Conservation (phyloP, 2,888 invertebrate species). For the Cynaeus angustus region DNA sequence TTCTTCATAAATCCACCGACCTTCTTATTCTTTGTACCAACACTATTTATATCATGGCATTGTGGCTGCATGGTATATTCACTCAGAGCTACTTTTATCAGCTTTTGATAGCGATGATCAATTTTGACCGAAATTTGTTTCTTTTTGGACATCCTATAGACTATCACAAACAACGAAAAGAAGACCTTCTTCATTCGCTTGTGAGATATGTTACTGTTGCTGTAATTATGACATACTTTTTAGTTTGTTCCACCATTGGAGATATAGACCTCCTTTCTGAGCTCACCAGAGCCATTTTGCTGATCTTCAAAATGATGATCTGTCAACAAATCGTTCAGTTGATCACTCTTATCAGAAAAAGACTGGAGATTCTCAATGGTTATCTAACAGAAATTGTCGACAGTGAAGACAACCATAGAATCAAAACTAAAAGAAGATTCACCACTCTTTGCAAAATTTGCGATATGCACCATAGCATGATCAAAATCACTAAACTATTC, state of each 20-base stretch:
- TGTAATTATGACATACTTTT: neutral
- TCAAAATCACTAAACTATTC: slow-evolving; percentile 5
- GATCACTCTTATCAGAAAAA: neutral
- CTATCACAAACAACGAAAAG: neutral
- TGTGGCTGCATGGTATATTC: slow-evolving; percentile 4
- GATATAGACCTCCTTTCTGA: neutral
- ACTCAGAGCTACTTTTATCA: neutral
- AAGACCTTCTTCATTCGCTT: neutral
- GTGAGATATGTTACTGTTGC: neutral
- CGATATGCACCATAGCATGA: slow-evolving; percentile 9
- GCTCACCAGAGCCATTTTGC: neutral
- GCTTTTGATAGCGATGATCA: neutral
- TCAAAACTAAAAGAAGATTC: neutral
- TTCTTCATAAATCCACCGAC: slow-evolving; percentile 13
- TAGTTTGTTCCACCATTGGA: neutral
- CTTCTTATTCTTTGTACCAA: neutral
- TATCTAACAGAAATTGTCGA: neutral
- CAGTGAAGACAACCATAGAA: neutral
- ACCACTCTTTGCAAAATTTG: slow-evolving; percentile 20
- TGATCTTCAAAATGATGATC: neutral
- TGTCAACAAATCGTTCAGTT: slow-evolving; percentile 1
- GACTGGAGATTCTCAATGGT: slow-evolving; percentile 6
- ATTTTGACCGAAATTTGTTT: slow-evolving; percentile 1
- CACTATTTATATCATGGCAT: neutral
- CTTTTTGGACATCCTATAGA: neutral